Evolutionary conservation across 1,140 invertebrate genomes (phyloP), one percentile per base, ranked within the genome.

Genomic region (Penaeus japonicus): DNA sequence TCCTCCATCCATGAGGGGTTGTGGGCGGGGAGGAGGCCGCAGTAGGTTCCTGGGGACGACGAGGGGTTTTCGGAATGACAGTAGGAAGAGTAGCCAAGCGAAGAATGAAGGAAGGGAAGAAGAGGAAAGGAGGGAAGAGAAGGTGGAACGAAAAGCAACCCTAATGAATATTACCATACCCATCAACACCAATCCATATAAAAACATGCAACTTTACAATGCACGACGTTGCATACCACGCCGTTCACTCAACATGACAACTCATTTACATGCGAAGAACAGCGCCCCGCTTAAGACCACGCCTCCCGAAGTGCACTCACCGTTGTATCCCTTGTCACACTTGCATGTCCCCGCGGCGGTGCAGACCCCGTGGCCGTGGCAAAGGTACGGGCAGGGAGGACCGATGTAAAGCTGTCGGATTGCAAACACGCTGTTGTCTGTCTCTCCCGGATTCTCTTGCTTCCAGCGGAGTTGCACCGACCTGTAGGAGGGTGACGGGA

Each of bases 371-470:
- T 93, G 93, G 12, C 93, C 93, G 57, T 92, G 91, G 89, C 93
- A 94, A 85, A 92, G 91, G 27, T 92, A 91, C 83, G 91, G 90
- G 91, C 93, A 94, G 20, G 92, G 91, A 89, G 93, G 93, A 10
- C 93, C 93, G 85, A 93, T 92, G 91, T 93, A 93, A 24, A 94
- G 91, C 86, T 93, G 92, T 77, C 93, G 93, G 32, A 94, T 90
- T 20, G 93, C 92, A 92, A 93, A 94, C 70, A 90, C 89, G 78
- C 87, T 81, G 22, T 22, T 53, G 1, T 57, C n/a, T 12, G 84
- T 89, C 35, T 47, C 83, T 17, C 57, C 35, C 2, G 77, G 83
- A 35, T 89, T 84, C 18, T 83, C 55, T 62, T 88, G 86, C 47
- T 83, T 20, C 86, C 86, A 88, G 24, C 86, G 18, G 18, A 88